Evolutionary conservation across 2,888 invertebrate species (phyloP).

Genomic region (Eupithecia vulgata): DNA sequence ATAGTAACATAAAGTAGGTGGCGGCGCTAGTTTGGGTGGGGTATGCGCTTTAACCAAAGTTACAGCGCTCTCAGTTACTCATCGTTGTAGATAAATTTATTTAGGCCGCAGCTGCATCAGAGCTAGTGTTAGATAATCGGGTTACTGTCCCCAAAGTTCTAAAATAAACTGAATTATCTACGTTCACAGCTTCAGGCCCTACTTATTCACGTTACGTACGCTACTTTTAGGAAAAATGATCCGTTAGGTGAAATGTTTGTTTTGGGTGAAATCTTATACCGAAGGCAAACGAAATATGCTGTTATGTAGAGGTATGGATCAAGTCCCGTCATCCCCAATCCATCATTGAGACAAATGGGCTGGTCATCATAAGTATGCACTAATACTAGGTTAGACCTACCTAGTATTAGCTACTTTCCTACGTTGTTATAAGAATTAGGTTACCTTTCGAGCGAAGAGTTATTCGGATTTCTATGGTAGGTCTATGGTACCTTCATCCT

Average conservation of each 20-base stretch:
- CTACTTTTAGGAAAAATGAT: neutral
- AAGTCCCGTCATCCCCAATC: neutral
- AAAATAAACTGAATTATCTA: neutral
- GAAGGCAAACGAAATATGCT: neutral
- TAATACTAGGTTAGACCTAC: neutral
- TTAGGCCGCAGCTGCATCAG: neutral
- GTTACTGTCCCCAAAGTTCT: neutral
- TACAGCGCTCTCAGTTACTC: no score
- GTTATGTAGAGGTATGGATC: neutral
- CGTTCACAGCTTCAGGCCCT: neutral
- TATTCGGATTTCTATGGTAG: no score
- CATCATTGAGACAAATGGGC: conserved; percentile 19
- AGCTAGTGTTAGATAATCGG: neutral
- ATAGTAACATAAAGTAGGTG: no score
- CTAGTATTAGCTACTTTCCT: neutral
- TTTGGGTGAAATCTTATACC: conserved; percentile 4
- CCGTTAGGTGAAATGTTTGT: neutral
- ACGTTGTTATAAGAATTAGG: neutral
- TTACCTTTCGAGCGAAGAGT: neutral
- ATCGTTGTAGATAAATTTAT: neutral
- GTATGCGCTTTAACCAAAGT: no score
- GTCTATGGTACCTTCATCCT: no score
- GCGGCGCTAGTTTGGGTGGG: no score
- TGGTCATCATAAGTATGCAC: conserved; percentile 10
- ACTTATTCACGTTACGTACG: neutral